Evolutionary conservation across 2,888 invertebrate species (phyloP), one percentile per base, ranked within the genome.

Genomic region (Xylocampa areola): DNA sequence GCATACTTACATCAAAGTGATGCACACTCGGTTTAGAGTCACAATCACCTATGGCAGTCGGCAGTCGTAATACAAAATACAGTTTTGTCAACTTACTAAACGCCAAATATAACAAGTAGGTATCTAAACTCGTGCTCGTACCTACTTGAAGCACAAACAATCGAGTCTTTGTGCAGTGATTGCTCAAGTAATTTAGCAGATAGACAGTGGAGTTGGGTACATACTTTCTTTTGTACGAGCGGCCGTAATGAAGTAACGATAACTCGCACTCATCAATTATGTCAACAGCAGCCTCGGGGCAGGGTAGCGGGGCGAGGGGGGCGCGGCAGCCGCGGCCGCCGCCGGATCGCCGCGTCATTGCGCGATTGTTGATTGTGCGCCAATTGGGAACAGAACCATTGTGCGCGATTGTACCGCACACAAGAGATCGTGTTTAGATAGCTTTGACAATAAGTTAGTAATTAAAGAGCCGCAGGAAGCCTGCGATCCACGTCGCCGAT

Each of bases 231-330:
- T 52, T 65, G 41, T 51, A 32, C 50, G 35, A 13, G 35, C 21
- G 11, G 10, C 30, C 17, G 40, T 55, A 63, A 53, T 62, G 48
- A 60, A 72, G 52, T 57, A 57, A 58, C 62, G 58, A 64, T 59
- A 65, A 57, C 44, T 65, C 33, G 58, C 45, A 43, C 33, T 58
- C 74, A 62, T 76, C 69, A 62, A 69, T 69, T 61, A 68, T 54
- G 67, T 63, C 74, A 66, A 62, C 63, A 68, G 30, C 55, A 50
- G 48, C 10, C 14, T 17, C 32, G 19, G 5, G 2, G 5, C 7
- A 2, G n/a, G 16, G 11, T 17, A 2, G 11, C 13, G 30, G 10
- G 19, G 8, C 16, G 5, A 5, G 4, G 29, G 4, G 17, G 8
- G 27, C 17, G 10, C 36, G 40, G 19, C n/a, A n/a, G 13, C 2